These are phyloP conservation scores for Heterodera schachtii DNA, from an alignment of 1,140 invertebrate genomes.

Conservation along the genomic window DNA sequence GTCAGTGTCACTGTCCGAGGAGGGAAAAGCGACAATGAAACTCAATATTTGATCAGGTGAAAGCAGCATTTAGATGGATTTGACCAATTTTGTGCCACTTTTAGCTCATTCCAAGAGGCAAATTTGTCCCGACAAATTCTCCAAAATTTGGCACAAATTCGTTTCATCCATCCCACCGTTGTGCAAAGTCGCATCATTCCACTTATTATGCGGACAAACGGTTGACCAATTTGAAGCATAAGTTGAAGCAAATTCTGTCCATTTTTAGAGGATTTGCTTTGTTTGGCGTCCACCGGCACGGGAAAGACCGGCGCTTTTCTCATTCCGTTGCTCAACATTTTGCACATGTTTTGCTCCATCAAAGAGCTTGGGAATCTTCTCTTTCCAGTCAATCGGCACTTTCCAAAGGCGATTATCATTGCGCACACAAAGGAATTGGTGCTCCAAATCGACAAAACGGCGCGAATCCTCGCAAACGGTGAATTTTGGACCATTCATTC, in stretches of 20 bases:
- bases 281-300: conserved; percentile 18
- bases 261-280: conserved; percentile 27
- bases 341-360: too few species aligned
- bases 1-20: background rate
- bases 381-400: background rate
- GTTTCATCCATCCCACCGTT: background rate
- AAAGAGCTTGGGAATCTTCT: background rate
- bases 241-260: background rate
- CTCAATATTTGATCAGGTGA: conserved; percentile 3
- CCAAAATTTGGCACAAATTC: background rate
- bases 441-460: conserved; percentile 7
- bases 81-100: background rate
- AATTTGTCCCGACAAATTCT: conserved; percentile 2
- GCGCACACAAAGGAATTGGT: conserved; percentile 28
- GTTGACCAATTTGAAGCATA: background rate
- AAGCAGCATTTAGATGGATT: background rate
- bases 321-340: conserved; percentile 14
- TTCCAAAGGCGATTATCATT: conserved; percentile 19
- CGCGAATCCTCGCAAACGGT: background rate
- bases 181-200: conserved; percentile 28
- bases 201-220: conserved; percentile 9
- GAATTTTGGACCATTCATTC: background rate
- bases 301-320: conserved; percentile 25
- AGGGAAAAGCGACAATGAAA: conserved; percentile 1
- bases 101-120: conserved; percentile 19